These are phyloP conservation scores for Brachionus rubens DNA, from an alignment of 1,140 invertebrate species.

Conservation along the genomic window DNA sequence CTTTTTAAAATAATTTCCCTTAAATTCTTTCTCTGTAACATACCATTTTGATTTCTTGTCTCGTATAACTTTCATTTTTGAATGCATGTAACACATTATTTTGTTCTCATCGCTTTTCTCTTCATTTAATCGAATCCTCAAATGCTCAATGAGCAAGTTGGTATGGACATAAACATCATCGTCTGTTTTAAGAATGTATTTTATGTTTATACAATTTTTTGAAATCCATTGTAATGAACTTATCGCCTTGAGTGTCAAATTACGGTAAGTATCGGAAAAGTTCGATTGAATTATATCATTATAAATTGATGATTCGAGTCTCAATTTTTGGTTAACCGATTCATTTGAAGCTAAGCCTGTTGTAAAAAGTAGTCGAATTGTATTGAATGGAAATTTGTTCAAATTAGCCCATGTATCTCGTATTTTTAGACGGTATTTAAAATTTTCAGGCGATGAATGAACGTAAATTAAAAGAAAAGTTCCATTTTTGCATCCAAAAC, in stretches of 20 bases:
- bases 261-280: slow-evolving; percentile 49
- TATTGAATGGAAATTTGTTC: background rate
- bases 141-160: background rate
- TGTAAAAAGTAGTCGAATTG: background rate
- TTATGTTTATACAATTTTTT: slow-evolving; percentile 44
- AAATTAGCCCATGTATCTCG: slow-evolving; percentile 48
- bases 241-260: slow-evolving; percentile 49
- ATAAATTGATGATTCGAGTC: slow-evolving; percentile 47
- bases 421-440: slow-evolving; percentile 47
- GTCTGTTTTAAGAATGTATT: slow-evolving; percentile 48
- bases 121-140: background rate
- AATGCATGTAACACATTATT: slow-evolving; percentile 22
- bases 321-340: background rate
- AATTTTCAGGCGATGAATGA: slow-evolving; percentile 48
- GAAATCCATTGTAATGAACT: slow-evolving; percentile 49
- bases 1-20: background rate
- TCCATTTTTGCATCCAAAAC: background rate
- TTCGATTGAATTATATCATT: slow-evolving; percentile 50
- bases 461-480: slow-evolving; percentile 34
- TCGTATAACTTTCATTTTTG: slow-evolving; percentile 21
- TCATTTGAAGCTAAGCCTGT: background rate
- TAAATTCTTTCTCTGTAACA: background rate
- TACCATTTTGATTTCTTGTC: slow-evolving; percentile 17
- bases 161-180: slow-evolving; percentile 49
- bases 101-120: slow-evolving; percentile 15